Evolutionary conservation across 2,888 invertebrate genomes (phyloP).

Genomic region (Epiblema foenella): DNA sequence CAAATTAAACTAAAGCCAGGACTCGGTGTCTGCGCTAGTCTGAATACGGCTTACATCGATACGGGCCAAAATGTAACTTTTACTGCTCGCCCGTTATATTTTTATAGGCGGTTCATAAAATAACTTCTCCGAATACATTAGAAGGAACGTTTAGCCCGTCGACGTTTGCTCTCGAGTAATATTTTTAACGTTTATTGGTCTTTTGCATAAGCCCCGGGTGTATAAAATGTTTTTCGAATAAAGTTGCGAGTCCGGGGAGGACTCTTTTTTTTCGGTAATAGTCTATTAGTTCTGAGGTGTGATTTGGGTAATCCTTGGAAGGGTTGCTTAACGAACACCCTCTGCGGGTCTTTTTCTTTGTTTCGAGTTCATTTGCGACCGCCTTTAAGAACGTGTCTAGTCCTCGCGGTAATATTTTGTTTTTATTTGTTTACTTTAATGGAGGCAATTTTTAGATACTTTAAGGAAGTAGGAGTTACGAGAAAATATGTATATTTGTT

Average conservation of each 20-base stretch:
- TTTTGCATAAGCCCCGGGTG: conserved; percentile 72
- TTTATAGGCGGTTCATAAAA: conserved; percentile 80
- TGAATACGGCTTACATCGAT: conserved; percentile 71
- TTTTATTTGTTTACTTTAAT: conserved; percentile 10
- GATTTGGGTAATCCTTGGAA: conserved; percentile 44
- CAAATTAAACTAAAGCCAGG: conserved; percentile 63
- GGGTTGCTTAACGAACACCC: conserved; percentile 41
- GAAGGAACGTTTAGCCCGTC: conserved; percentile 63
- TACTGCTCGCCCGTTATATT: conserved; percentile 74
- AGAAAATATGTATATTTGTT: too few relatives aligned
- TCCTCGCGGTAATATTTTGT: conserved; percentile 16
- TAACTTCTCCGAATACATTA: conserved; percentile 79
- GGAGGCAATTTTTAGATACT: neutral
- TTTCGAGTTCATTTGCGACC: conserved; percentile 36
- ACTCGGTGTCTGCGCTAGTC: conserved; percentile 54
- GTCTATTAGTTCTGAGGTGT: conserved; percentile 41
- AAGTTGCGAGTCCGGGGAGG: conserved; percentile 53
- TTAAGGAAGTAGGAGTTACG: neutral
- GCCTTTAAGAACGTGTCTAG: conserved; percentile 18
- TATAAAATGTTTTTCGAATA: conserved; percentile 65
- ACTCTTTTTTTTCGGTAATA: conserved; percentile 45
- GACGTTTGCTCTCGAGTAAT: conserved; percentile 69
- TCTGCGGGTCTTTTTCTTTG: conserved; percentile 32
- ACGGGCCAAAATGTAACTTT: conserved; percentile 73
- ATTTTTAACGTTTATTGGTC: conserved; percentile 77